These are phyloP conservation scores for Aricia agestis DNA, from an alignment of 1,140 invertebrate species.

Conservation along the genomic window DNA sequence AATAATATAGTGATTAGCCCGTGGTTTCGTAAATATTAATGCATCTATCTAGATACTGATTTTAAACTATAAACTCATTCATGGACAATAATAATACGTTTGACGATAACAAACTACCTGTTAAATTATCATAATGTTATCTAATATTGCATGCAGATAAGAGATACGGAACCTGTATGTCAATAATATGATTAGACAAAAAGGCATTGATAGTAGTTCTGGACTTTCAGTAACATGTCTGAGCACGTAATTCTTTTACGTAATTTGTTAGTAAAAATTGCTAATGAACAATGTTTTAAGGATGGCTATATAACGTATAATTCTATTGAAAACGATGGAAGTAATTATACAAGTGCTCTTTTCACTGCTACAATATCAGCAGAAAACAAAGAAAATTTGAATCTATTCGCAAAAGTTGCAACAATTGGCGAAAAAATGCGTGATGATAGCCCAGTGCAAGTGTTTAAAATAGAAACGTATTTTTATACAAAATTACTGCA, in stretches of 20 bases:
- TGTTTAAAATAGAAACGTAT: constrained; percentile 27
- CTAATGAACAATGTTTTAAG: constrained; percentile 24
- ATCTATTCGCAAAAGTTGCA: constrained; percentile 38
- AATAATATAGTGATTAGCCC: too few species aligned
- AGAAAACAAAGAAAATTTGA: constrained; percentile 26
- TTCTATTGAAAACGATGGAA: constrained; percentile 24
- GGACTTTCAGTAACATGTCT: not conserved
- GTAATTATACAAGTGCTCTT: constrained; percentile 33
- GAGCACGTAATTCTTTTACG: not conserved
- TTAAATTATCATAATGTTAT: not conserved
- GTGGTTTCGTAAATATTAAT: too few species aligned
- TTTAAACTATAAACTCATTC: too few species aligned
- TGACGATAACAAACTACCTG: too few species aligned
- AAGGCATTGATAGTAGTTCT: too few species aligned
- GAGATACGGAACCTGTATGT: not conserved
- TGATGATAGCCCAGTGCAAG: constrained; percentile 5
- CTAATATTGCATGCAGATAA: not conserved
- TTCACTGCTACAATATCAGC: constrained; percentile 27
- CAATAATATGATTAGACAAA: not conserved
- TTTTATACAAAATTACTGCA: constrained; percentile 31
- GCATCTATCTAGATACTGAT: too few species aligned
- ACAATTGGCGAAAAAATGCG: constrained; percentile 27
- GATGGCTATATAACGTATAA: constrained; percentile 22
- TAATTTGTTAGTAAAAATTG: constrained; percentile 24
- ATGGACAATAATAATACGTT: too few species aligned